Evolutionary conservation across 2,797 vertebrate species (phyloP).

Genomic region (Spinibarbus caldwelli): DNA sequence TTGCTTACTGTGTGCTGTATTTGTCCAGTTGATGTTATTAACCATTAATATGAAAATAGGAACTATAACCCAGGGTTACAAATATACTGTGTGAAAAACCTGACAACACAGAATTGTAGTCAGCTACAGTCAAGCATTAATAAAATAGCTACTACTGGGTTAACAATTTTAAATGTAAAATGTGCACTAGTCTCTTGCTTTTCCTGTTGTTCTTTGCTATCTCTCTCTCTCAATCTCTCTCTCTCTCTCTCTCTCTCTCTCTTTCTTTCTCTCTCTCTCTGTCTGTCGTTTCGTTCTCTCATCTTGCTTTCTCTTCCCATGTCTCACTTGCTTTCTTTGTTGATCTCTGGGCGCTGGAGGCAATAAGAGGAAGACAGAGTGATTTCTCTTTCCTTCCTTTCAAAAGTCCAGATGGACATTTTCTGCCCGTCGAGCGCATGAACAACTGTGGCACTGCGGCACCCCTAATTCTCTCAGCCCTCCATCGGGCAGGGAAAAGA

Average conservation of each 20-base stretch:
- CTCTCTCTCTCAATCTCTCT: neutral
- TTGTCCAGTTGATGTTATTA: neutral
- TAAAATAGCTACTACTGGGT: neutral
- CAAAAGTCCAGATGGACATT: conserved; percentile 24
- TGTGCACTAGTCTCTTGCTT: neutral
- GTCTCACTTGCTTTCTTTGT: conserved; percentile 21
- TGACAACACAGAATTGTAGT: too few species aligned
- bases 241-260: neutral
- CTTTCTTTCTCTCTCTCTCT: neutral
- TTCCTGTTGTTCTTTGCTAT: neutral
- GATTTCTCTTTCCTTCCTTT: conserved; percentile 24
- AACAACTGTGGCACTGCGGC: conserved; percentile 43
- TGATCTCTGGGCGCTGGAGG: conserved; percentile 1
- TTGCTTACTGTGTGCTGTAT: neutral
- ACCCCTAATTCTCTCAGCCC: conserved; percentile 31
- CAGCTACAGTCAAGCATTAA: too few species aligned
- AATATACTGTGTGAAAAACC: neutral
- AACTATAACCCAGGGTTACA: neutral
- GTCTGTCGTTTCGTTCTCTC: conserved; percentile 10
- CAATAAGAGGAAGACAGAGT: conserved; percentile 18
- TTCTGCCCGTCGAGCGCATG: conserved; percentile 12
- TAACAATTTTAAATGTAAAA: neutral
- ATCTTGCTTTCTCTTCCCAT: neutral
- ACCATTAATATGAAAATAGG: neutral
- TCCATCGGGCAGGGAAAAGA: neutral